Evolutionary conservation across 2,797 vertebrate genomes (phyloP).

Genomic region (Falco novaeseelandiae): DNA sequence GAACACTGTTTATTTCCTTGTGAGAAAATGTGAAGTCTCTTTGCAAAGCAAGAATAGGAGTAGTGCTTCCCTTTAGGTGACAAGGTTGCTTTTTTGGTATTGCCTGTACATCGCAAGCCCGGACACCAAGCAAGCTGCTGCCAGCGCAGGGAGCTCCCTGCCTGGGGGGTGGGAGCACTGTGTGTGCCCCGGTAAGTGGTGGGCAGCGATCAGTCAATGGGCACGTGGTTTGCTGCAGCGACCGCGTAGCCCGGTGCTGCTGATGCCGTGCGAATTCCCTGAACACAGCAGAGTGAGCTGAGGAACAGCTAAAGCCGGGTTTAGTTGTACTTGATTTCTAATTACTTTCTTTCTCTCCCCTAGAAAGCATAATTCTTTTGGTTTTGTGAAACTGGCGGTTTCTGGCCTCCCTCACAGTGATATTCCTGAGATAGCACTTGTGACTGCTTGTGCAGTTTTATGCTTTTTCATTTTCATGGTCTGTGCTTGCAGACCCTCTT

Average conservation of each 20-base stretch:
- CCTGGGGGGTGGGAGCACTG: background rate
- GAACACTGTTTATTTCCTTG: background rate
- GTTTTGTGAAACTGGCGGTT: background rate
- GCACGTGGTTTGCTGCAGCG: background rate
- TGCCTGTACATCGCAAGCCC: background rate
- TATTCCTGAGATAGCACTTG: background rate
- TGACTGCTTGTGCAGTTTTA: background rate
- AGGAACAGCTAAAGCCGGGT: background rate
- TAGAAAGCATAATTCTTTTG: background rate
- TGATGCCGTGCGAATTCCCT: background rate
- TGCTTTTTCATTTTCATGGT: background rate
- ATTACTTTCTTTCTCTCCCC: background rate
- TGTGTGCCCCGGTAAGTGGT: background rate
- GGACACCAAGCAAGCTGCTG: background rate
- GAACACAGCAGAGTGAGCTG: background rate
- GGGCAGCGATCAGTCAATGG: rapidly evolving
- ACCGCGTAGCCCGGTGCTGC: background rate
- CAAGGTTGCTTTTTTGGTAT: background rate
- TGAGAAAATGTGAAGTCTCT: background rate
- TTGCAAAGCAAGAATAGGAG: background rate
- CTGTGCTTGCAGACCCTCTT: background rate
- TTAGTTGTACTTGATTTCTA: background rate
- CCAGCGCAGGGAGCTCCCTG: background rate
- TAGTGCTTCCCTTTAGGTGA: background rate
- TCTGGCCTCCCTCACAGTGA: background rate